Evolutionary conservation across 2,888 invertebrate species (phyloP), one percentile per base, ranked within the genome.

Genomic region (Sicus ferrugineus): DNA sequence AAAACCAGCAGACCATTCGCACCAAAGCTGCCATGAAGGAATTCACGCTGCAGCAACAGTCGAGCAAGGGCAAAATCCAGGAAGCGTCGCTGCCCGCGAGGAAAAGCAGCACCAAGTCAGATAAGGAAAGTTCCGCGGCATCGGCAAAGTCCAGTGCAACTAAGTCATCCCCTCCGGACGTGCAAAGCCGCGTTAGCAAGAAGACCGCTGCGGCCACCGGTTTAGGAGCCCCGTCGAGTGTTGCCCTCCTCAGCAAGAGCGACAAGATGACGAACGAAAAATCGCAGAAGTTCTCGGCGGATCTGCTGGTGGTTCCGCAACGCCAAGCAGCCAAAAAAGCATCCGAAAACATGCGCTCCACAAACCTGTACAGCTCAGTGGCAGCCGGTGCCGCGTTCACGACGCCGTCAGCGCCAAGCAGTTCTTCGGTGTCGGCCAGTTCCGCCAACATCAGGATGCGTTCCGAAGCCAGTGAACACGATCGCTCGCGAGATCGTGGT

Each of bases 271-370:
- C 70, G 71, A 56, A 68, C 56, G 71, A 76, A 67, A 69, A 75
- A 70, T 63, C 76, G 58, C 75, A 75, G 63, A 78, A 78, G 64
- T 78, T 89, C 77, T 90, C 92, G n/a, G 90, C 93, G 1, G 93
- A 94, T 85, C 87, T 95, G 65, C 71, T 85, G 50, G 94, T 95
- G 74, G 95, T 95, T 52, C 95, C 95, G 2, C 95, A 95, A 81
- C 87, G 95, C 66, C 93, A 95, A 85, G 95, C 95, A 31, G 95
- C 95, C 30, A 95, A 95, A 83, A 95, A 95, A 81, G 95, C 95
- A 0, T 93, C 93, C 1, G 95, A 95, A 84, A 95, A 93, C 80
- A 91, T 95, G 89, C 91, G 89, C 71, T 90, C 89, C 23, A 91
- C 89, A 59, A 91, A 89, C 75, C 86, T 85, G 30, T 79, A 80